Base-by-base conservation (phyloP, 2,888 invertebrate genomes). In the Cephus nigrinus region DNA sequence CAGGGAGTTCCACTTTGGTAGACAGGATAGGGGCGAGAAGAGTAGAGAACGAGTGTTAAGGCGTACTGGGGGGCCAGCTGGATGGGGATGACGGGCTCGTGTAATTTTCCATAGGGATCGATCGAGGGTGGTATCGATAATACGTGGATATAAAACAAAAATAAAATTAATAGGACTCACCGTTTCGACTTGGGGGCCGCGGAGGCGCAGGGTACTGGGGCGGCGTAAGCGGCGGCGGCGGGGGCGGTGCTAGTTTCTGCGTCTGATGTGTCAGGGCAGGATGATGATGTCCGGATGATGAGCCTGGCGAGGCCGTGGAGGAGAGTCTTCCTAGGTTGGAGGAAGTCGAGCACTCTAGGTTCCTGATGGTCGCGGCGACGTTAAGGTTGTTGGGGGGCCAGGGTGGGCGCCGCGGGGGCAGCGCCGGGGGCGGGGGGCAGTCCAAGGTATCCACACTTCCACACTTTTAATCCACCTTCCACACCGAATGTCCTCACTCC, bases 401-500 rank as follows among this genome's bases (percentile, higher is more conserved):
- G 88, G 90, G 89, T 86, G 89, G 90, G 89, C 88, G 90, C 90
- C 90, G 90, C 93, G 92, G 90, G 81, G 90, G 91, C 90, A 90
- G 91, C 91, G 92, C 92, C 91, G 92, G 92, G 90, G 92, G 91
- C 92, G 91, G 92, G 91, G 92, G 92, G 88, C 89, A 89, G 91
- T 91, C 91, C 88, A 90, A 89, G 91, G 91, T 91, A 91, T 91
- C 91, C 91, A 91, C 91, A 91, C 91, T 91, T 91, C 88, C 88
- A 89, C 91, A 91, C 91, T 91, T 89, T 86, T 88, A 84, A 86
- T 87, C 88, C 90, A 90, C 89, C 89, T 84, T 83, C 85, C 85
- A 83, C 88, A 86, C 88, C 85, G 83, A 88, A 85, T 81, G 82
- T 84, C 83, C 83, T 81, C 82, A 80, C 82, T 80, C 81, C 81